Evolutionary conservation across 2,797 vertebrate genomes (phyloP), one percentile per base, ranked within the genome.

Genomic region (Sebastolobus alascanus): DNA sequence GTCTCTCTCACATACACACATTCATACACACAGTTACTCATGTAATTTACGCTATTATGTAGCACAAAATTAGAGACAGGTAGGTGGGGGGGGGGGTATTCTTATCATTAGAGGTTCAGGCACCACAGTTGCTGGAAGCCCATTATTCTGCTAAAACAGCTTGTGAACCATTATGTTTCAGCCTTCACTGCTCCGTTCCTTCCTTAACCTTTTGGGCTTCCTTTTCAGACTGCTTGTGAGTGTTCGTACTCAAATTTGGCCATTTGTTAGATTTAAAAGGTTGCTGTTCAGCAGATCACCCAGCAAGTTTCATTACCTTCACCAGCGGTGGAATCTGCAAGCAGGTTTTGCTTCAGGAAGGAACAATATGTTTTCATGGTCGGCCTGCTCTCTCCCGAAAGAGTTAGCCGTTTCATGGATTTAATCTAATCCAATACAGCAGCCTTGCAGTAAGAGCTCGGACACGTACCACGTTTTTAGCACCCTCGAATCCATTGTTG

Each of bases 11-110:
- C 50, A 31, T 25, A 76, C 6, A 13, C 73, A 69, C 4, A 69
- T 55, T 54, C 2, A 58, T 22, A 61, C 11, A 13, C 29, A 22
- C 6, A 37, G 25, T 59, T 31, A 64, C 25, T 60, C 11, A 8
- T 83, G 70, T 69, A 75, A 85, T 84, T 83, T 75, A 68, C 11
- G 4, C 31, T 70, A 43, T 83, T 70, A 81, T 79, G 54, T 61
- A 59, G 33, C 16, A 61, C 11, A 22, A 52, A 76, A 83, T 77
- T 59, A 78, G 31, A 69, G 58, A 43, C 11, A n/a, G 33, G 43
- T 66, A 7, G 73, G 58, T 14, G 35, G 65, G 64, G 31, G 27
- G 43, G 64, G 18, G 37, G n/a, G 27, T 70, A n/a, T 73, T 74
- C 63, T 83, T 68, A 83, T 88, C 71, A 80, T 77, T 69, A 75